Evolutionary conservation across 2,888 invertebrate genomes (phyloP), one percentile per base, ranked within the genome.

Genomic region (Agonopterix subpropinquella): DNA sequence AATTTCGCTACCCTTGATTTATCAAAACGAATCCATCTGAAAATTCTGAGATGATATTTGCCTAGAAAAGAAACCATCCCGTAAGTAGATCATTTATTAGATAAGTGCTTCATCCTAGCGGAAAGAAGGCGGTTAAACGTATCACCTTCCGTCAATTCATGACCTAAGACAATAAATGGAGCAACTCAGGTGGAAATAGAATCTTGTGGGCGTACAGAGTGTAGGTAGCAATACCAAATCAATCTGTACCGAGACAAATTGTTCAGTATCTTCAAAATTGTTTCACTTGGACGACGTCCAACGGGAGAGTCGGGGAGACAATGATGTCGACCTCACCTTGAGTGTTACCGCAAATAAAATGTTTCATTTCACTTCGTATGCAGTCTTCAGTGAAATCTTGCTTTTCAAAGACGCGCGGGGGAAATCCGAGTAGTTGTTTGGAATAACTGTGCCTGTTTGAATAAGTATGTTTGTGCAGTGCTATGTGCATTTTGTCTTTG

Each of bases 291-390:
- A 74, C 54, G 43, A 46, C 48, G 57, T 75, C 83, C 83, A 83
- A 28, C 28, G 28, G 28, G 73, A 55, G 53, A 18, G 43, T 9
- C 43, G 13, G 8, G 41, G 41, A 56, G 67, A 73, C 75, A 59
- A 66, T 70, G 64, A 64, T 28, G 28, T 28, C 64, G 60, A 59
- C 57, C 62, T 76, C 71, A 79, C 81, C 83, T 83, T 82, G 83
- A 65, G 55, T 59, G 62, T 56, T 52, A 73, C 73, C 75, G 66
- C 68, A 79, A 80, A 80, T 81, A 80, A 80, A 74, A 69, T 62
- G 61, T 64, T 59, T 57, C 56, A 64, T 64, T 66, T 70, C 66
- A 64, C 64, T 62, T 59, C 57, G 42, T 55, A 53, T 65, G 62
- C 64, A 64, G 61, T 59, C 54, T 62, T 62, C 63, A 55, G 59